These are phyloP conservation scores for Danio albolineatus DNA, from an alignment of 2,797 vertebrate genomes.

Conservation along the genomic window DNA sequence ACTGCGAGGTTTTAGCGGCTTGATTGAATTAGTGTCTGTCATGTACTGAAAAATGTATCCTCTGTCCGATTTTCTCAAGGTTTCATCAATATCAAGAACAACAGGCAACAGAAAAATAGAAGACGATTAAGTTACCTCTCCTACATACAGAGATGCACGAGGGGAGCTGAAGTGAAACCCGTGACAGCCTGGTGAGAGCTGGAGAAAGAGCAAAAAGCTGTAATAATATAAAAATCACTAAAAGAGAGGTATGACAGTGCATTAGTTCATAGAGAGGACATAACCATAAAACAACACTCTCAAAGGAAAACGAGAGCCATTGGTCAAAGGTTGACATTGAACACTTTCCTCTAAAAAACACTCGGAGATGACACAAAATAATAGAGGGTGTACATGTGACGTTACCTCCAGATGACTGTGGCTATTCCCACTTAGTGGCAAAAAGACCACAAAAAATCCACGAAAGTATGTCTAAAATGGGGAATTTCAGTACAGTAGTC, in stretches of 20 bases:
- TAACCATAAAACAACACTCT: conserved; percentile 20
- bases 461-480: too few relatives aligned
- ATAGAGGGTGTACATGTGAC: too few relatives aligned
- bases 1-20: neutral
- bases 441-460: too few relatives aligned
- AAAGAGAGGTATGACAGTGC: conserved; percentile 20
- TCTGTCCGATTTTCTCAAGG: conserved; percentile 10
- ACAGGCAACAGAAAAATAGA: conserved; percentile 15
- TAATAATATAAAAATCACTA: conserved; percentile 48
- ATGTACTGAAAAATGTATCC: neutral
- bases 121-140: conserved; percentile 3
- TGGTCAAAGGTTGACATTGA: neutral
- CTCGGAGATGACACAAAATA: neutral
- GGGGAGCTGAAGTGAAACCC: conserved; percentile 17
- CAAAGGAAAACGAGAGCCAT: neutral
- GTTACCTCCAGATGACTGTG: too few relatives aligned
- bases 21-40: conserved; percentile 21
- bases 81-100: conserved; percentile 28
- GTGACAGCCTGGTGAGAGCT: conserved; percentile 28
- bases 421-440: too few relatives aligned
- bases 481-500: too few relatives aligned
- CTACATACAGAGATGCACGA: neutral
- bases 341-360: conserved; percentile 2
- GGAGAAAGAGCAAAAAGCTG: conserved; percentile 36
- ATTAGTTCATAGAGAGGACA: conserved; percentile 32